Base-by-base conservation (phyloP, 2,113 vertebrate genomes). In the Ahaetulla prasina region DNA sequence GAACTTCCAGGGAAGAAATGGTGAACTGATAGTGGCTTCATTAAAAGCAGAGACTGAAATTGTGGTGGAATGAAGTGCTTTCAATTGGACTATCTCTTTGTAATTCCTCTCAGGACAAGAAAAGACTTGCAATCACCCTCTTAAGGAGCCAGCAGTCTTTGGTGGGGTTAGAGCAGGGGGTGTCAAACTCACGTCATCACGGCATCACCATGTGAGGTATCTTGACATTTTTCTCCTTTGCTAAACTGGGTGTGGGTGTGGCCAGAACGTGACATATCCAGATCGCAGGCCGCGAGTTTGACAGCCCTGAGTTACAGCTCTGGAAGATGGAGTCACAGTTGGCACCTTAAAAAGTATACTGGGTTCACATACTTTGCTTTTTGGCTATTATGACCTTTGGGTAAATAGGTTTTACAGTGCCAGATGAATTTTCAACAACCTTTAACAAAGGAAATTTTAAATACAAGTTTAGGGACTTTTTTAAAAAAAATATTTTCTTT, bases 211-310 rank as follows among this genome's bases (percentile, higher is more conserved):
- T 2, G 0, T 53, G 16, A 4, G 0, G 0, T 50, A 50, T 50
- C 1, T 2, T 10, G 50, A 50, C 50, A 18, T 18, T 16, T 18
- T 0, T 16, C 52, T 16, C 2, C 52, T 53, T 53, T 18, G 16
- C 14, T 53, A 53, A 53, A 53, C 52, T 0, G 1, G 0, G 14
- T 16, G 52, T 53, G 52, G 52, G 52, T 3, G 4, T 53, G 52
- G 52, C 16, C 52, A 53, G 3, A 3, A 0, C 3, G 2, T 53
- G 55, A 57, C 0, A 0, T 25, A 53, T 53, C 16, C 1, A 0
- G 52, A 14, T 53, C 3, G 4, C 0, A 1, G 16, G 52, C 52
- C 1, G 0, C 8, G 1, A 57, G 55, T 57, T 25, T 23, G 55
- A 9, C 55, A 25, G 23, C 2, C 55, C 23, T 23, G 11, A 11